A percentile compares a stretch with the other conserved stretches of the same genome.
Conservation (phyloP, 2,888 invertebrate genomes). For the Cloeon dipterum region DNA sequence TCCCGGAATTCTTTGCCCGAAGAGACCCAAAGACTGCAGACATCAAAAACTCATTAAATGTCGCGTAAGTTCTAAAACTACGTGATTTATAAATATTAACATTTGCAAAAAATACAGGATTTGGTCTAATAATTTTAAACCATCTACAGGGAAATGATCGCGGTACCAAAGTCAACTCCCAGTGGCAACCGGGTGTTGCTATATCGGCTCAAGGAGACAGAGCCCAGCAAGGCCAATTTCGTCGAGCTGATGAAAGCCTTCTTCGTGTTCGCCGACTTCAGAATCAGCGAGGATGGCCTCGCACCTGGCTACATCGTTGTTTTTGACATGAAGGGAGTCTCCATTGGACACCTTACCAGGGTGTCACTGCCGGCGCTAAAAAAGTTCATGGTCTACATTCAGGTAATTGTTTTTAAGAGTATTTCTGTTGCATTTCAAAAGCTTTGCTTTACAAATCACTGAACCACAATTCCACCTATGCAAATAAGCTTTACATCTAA, state of each 20-base stretch:
- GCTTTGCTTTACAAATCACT: too few species aligned
- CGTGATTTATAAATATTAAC: too few species aligned
- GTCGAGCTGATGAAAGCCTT: slow-evolving; percentile 38
- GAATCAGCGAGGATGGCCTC: slow-evolving; percentile 34
- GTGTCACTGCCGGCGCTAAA: slow-evolving; percentile 35
- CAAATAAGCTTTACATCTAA: too few species aligned
- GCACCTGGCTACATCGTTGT: slow-evolving; percentile 40
- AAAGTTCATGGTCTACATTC: slow-evolving; percentile 41
- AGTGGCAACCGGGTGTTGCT: slow-evolving; percentile 37
- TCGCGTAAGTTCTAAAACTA: slow-evolving; percentile 4
- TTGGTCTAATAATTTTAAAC: neutral
- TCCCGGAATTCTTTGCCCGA: slow-evolving; percentile 32
- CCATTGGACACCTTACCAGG: slow-evolving; percentile 36
- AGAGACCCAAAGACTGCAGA: slow-evolving; percentile 21
- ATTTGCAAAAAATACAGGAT: neutral
- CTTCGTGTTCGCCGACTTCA: slow-evolving; percentile 45
- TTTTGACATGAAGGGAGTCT: slow-evolving; percentile 42
- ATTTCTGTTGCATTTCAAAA: too few species aligned
- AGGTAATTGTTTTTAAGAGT: slow-evolving; percentile 24
- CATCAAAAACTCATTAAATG: slow-evolving; percentile 3
- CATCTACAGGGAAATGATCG: slow-evolving; percentile 31
- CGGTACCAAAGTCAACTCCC: slow-evolving; percentile 30
- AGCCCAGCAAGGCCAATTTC: slow-evolving; percentile 38
- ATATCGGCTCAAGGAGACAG: slow-evolving; percentile 31
- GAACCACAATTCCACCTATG: too few species aligned